Evolutionary conservation across 2,113 vertebrate species (phyloP), one percentile per base, ranked within the genome.

Genomic region (Crotalus tigris): DNA sequence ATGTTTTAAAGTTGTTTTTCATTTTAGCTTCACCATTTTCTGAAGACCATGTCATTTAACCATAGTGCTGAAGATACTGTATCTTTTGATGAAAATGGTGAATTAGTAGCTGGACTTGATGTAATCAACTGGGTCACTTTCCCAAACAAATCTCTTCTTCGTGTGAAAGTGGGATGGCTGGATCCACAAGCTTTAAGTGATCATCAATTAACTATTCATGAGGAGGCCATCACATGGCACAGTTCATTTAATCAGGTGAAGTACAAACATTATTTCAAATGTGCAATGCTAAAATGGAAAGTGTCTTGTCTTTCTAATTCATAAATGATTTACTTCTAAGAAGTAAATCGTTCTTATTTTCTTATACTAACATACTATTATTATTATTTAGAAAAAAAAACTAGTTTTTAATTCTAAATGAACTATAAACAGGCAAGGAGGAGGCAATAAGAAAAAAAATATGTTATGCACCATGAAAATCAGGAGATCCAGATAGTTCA

Each of bases 41-140:
- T 91, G n/a, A 91, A 21, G 69, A 55, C 29, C 12, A 85, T 91
- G 33, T 11, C 53, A 85, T 91, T 91, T 85, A 91, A 91, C 23
- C 57, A 91, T 17, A 91, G 3, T 46, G 24, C 19, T 57, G 90
- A 54, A 9, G 90, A 91, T 3, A 44, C 58, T 0, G 19, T 94
- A 33, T 81, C 19, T 87, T 94, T 94, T 92, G 58, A 75, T 94
- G 88, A 92, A 33, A 64, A 91, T 33, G 89, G 93, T 26, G 57
- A 92, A 64, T 69, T 93, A 29, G 24, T 26, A 10, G 53, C 55
- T 53, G 75, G 89, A 54, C 55, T 93, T 87, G 90, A 93, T 86
- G 54, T 93, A 19, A 58, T 91, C 13, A 93, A 91, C 58, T 93
- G 92, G 90, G 39, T 93, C 39, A 87, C 86, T 87, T 91, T 91